Conservation (phyloP, 2,797 vertebrate genomes). For the Meda fulgida region DNA sequence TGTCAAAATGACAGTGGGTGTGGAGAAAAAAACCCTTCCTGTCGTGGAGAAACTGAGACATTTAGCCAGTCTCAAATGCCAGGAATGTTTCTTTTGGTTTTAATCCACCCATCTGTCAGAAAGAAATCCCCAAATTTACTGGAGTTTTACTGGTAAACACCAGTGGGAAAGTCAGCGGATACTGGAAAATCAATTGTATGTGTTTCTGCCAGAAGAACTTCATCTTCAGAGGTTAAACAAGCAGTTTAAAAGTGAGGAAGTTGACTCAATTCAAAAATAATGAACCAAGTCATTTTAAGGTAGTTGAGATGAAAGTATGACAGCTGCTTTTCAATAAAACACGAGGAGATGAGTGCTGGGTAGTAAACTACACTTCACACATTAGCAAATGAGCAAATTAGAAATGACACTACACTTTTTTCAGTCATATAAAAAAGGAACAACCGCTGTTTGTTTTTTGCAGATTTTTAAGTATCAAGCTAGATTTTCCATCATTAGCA, state of each 20-base stretch:
- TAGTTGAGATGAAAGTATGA: conserved; percentile 17
- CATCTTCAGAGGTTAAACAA: conserved; percentile 53
- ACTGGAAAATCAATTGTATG: conserved; percentile 31
- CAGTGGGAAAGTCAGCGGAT: conserved; percentile 13
- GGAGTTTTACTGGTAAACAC: conserved; percentile 38
- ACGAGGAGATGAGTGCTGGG: neutral
- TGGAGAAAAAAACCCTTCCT: conserved; percentile 12
- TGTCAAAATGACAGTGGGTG: conserved; percentile 42
- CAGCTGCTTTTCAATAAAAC: neutral
- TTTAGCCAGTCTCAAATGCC: conserved; percentile 41
- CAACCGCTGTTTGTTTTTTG: neutral
- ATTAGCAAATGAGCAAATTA: neutral
- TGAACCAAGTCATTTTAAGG: conserved; percentile 31
- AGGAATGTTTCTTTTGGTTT: conserved; percentile 57
- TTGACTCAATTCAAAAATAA: conserved; percentile 47
- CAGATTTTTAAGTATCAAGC: neutral
- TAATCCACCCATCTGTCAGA: conserved; percentile 42
- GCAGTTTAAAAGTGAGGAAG: conserved; percentile 29
- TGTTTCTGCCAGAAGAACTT: conserved; percentile 32
- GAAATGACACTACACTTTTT: neutral
- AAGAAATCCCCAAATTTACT: neutral
- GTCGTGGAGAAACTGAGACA: conserved; percentile 28
- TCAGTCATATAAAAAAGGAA: neutral
- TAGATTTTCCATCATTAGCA: neutral
- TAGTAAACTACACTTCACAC: neutral